Evolutionary conservation across 1,140 invertebrate species (phyloP), one percentile per base, ranked within the genome.

Genomic region (Hormaphis cornu): DNA sequence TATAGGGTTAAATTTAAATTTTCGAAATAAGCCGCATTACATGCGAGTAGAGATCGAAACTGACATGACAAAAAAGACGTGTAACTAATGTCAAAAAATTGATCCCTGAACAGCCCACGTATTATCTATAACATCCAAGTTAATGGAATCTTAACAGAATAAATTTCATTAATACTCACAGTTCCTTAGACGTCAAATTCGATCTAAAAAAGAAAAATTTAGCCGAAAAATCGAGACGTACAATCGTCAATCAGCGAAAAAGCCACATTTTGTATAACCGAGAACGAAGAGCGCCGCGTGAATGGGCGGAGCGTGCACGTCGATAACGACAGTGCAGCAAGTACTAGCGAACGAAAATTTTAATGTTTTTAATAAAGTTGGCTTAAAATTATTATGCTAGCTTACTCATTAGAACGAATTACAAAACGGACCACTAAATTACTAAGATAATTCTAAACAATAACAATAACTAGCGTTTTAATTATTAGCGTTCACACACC

Each of bases 231-330:
- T n/a, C 16, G 22, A 30, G n/a, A 33, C 16, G 18, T 2, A 1
- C 28, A 63, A 50, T 28, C 28, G 24, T n/a, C n/a, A 44, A 16
- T 30, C 26, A 35, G 22, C 28, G 28, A 50, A 48, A 66, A 66
- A 50, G 61, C 48, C 30, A n/a, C 44, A 66, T 66, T 66, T 35
- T 58, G 1, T n/a, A 3, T 2, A 2, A 16, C 30, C 1, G n/a
- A 48, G 28, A 48, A 35, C 12, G 22, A 33, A n/a, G 61, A 35
- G 20, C 26, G 61, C 61, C 61, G 61, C 44, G 44, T 66, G 61
- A 66, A 66, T 33, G 35, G 61, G 61, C 28, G 61, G 61, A 3
- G 61, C 61, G 2, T 50, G 18, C 7, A 50, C 61, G 14, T 66
- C 18, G 18, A 46, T 24, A 2, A 1, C 16, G 1, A 24, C 61